A percentile compares a stretch with the other conserved stretches of the same genome.
Evolutionary conservation across 2,113 vertebrate genomes (phyloP).

Genomic region (Zosterops japonicus): DNA sequence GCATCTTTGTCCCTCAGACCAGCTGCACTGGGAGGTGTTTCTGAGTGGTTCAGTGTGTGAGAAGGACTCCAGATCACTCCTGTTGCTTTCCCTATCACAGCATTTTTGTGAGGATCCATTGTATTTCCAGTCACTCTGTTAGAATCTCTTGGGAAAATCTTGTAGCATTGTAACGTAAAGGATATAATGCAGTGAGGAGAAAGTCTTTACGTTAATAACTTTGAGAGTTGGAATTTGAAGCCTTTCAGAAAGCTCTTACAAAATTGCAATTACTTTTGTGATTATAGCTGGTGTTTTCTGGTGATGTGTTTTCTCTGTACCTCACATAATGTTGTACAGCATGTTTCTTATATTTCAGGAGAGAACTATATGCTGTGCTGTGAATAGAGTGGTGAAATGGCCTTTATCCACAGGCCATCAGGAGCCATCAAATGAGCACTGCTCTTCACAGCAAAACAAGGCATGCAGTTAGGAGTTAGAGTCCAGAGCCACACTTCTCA

Average conservation of each 20-base stretch:
- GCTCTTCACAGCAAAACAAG: not conserved
- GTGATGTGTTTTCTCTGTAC: not conserved
- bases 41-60: not conserved
- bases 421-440: not conserved
- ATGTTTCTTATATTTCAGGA: not conserved
- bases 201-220: not conserved
- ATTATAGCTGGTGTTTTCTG: not conserved
- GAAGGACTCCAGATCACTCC: not conserved
- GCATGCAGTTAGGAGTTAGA: not conserved
- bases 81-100: not conserved
- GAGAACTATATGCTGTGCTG: not conserved
- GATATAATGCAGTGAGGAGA: not conserved
- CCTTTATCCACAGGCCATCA: not conserved
- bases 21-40: fast-evolving
- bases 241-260: not conserved
- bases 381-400: not conserved
- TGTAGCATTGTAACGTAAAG: not conserved
- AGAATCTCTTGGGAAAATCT: not conserved
- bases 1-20: not conserved
- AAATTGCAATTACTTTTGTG: not conserved
- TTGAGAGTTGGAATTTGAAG: not conserved
- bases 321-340: not conserved
- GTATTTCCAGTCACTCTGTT: not conserved
- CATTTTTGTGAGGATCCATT: not conserved
- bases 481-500: not conserved